Percentiles rank a stretch among this genome's conserved stretches.
Evolutionary conservation across 1,140 invertebrate species (phyloP).

Genomic region (Probaryconus sp.): DNA sequence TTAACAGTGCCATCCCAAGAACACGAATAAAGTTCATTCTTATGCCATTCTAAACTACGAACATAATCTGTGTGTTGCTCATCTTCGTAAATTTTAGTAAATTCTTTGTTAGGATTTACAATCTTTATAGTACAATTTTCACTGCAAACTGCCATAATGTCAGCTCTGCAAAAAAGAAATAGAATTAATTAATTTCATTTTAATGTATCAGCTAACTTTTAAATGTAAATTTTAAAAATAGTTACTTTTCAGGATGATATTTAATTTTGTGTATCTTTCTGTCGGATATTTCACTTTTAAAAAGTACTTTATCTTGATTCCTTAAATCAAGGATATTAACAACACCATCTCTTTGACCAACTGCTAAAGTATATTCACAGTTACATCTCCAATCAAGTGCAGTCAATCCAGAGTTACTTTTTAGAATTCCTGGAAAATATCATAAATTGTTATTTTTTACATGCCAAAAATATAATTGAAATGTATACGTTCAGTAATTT

Average conservation of each 20-base stretch:
- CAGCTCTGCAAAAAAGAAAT: conserved; percentile 56
- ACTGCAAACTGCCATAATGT: conserved; percentile 66
- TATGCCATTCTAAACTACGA: conserved; percentile 71
- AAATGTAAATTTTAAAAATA: conserved; percentile 6
- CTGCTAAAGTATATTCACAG: conserved; percentile 64
- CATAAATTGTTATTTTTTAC: conserved; percentile 6
- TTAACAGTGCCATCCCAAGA: conserved; percentile 72
- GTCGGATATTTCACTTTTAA: conserved; percentile 45
- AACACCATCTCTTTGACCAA: conserved; percentile 67
- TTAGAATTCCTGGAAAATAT: conserved; percentile 63
- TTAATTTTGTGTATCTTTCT: conserved; percentile 66
- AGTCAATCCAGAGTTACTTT: conserved; percentile 61
- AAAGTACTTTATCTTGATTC: conserved; percentile 42
- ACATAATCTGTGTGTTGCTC: conserved; percentile 70
- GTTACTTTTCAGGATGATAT: conserved; percentile 69
- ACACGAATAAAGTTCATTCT: conserved; percentile 71
- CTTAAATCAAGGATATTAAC: conserved; percentile 68
- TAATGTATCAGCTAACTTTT: not conserved
- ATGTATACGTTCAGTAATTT: not conserved
- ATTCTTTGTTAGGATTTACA: conserved; percentile 60
- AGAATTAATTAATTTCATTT: conserved; percentile 15
- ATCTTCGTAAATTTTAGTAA: conserved; percentile 61
- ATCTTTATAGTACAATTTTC: conserved; percentile 68
- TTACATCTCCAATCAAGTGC: conserved; percentile 66
- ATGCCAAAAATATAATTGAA: not conserved